Base-by-base conservation (phyloP, 37 sponge, comb jelly and placozoan species). In the Eunapius fragilis region DNA sequence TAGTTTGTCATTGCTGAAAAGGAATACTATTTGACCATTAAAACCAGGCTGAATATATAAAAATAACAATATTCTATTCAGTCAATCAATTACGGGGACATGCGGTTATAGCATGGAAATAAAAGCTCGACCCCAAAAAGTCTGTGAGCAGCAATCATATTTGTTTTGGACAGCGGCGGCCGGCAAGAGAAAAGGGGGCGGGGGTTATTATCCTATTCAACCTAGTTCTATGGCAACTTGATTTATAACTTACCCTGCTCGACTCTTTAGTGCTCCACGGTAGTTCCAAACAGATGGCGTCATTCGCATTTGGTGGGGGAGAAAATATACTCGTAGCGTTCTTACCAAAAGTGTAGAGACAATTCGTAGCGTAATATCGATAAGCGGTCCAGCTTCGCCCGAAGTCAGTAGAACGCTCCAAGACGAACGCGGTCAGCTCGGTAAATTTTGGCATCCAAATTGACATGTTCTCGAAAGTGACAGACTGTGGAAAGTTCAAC, bases 331-430 rank as follows among this genome's bases (percentile, higher is more conserved):
- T 45, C 23, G 49, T 75, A 36, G 71, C 71, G 36, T 28, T 68
- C 31, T 88, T 45, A 25, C 22, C 68, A 41, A 92, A 92, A 13
- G 70, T 72, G 19, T 28, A 33, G 2, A 34, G 48, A 48, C 95
- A 94, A 58, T 69, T 74, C 19, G 80, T 33, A 35, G 95, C 82
- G 67, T 79, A 94, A 78, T 74, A 91, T 31, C 89, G 71, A 72
- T 91, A 94, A 2, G 80, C 71, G 6, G 27, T 24, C 95, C 95
- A 94, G 26, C 72, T 91, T 22, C 30, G 25, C 7, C 92, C 95
- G 68, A 69, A 67, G 48, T 94, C 95, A 36, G 25, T 34, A 24
- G 87, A 91, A 11, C 84, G 32, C 49, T 94, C 95, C 50, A 94
- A 69, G 19, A 91, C 68, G 92, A 94, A 91, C 25, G 91, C 50